Evolutionary conservation across 2,888 invertebrate genomes (phyloP), one percentile per base, ranked within the genome.

Genomic region (Podotricha telesiphe): DNA sequence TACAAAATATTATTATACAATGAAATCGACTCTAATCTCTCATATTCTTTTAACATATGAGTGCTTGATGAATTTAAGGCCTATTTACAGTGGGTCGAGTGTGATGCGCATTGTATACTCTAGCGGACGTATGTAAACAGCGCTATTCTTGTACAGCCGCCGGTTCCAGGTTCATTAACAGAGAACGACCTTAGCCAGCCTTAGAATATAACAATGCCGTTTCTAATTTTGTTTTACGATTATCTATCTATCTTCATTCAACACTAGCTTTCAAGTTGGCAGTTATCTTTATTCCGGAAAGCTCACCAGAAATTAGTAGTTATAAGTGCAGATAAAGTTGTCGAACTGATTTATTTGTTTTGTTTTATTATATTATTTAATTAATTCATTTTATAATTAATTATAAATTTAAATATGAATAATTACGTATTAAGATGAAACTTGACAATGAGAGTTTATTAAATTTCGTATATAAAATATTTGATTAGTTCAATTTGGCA

Each of bases 61-160:
- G 77, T 86, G 86, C 84, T 86, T 85, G 84, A 85, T 82, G 81
- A 85, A 85, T 86, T 82, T 83, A 81, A 82, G 80, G 81, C 77
- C 80, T 78, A 84, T 83, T 81, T 76, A 76, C 74, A 70, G 50
- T 72, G 73, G 72, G 74, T 76, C 75, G 81, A 78, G 79, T 80
- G 79, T 78, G 79, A 80, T 79, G 80, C 69, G 79, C 77, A 79
- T 78, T 76, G 78, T 82, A 78, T 79, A 82, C 79, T 75, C 74
- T 67, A 64, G 68, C 76, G 74, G 74, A 76, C 80, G 79, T 80
- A 74, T 71, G 76, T 86, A 89, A 89, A 88, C 87, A 85, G 73
- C 62, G 74, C 87, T 91, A 90, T 91, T 90, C 84, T 83, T 76
- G 81, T 77, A 74, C 71, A 68, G 69, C 67, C 69, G 71, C 65